Conservation (phyloP, 2,797 vertebrate genomes). For the Champsocephalus gunnari region DNA sequence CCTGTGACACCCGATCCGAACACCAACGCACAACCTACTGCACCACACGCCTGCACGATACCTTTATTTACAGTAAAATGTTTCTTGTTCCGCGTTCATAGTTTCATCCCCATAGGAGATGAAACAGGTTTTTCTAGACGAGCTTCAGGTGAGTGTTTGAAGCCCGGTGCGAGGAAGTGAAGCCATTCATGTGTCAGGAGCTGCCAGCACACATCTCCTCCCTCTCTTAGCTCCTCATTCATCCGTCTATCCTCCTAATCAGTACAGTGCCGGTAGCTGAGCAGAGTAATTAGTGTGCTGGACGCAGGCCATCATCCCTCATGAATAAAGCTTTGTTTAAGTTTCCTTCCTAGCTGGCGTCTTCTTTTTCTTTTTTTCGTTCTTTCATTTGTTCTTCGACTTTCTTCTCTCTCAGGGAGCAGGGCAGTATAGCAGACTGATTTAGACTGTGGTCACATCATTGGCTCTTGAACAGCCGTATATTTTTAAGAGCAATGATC, state of each 20-base stretch:
- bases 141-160: slow-evolving; percentile 11
- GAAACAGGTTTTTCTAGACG: slow-evolving; percentile 53
- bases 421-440: slow-evolving; percentile 38
- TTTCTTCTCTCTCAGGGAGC: slow-evolving; percentile 30
- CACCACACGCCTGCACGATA: no score
- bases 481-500: slow-evolving; percentile 54
- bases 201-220: slow-evolving; percentile 38
- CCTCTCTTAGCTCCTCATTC: slow-evolving; percentile 47
- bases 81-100: slow-evolving; percentile 11
- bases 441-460: slow-evolving; percentile 48
- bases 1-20: no score
- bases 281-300: slow-evolving; percentile 63
- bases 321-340: slow-evolving; percentile 70
- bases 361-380: slow-evolving; percentile 30
- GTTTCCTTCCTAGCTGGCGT: slow-evolving; percentile 46
- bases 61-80: slow-evolving; percentile 21
- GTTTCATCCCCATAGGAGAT: slow-evolving; percentile 15
- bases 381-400: slow-evolving; percentile 43
- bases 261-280: slow-evolving; percentile 38
- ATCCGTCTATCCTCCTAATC: slow-evolving; percentile 55
- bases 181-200: slow-evolving; percentile 29
- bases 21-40: no score
- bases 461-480: slow-evolving; percentile 39
- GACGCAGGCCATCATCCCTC: slow-evolving; percentile 58
- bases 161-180: slow-evolving; percentile 25